Conservation (phyloP, 2,113 vertebrate species). For the Lophius piscatorius region DNA sequence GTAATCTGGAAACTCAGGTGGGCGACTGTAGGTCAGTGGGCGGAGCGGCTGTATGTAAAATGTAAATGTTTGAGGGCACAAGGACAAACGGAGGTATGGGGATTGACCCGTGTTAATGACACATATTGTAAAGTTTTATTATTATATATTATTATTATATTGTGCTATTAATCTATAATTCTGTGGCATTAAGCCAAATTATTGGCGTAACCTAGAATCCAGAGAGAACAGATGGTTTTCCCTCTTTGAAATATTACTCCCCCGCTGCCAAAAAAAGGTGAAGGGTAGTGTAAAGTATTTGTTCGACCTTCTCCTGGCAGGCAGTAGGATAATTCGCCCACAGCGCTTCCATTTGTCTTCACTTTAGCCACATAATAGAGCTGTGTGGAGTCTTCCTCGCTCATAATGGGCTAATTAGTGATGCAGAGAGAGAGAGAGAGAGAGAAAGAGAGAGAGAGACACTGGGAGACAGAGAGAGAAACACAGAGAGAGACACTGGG, state of each 20-base stretch:
- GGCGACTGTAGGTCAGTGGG: too few relatives aligned
- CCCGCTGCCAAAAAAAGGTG: conserved; percentile 40
- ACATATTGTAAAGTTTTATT: too few relatives aligned
- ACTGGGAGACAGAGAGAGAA: too few relatives aligned
- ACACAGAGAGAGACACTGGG: background rate
- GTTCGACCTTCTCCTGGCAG: conserved; percentile 31
- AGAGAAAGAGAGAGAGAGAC: background rate
- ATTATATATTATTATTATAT: too few relatives aligned
- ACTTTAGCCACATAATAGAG: conserved; percentile 31
- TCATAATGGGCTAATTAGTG: conserved; percentile 64
- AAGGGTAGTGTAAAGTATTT: conserved; percentile 43
- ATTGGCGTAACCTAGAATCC: background rate
- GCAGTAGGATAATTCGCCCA: conserved; percentile 38
- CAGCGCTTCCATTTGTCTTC: conserved; percentile 51
- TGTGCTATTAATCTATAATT: conserved; percentile 6
- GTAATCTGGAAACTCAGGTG: too few relatives aligned
- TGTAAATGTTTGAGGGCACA: background rate
- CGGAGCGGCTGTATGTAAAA: background rate
- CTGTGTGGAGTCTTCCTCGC: conserved; percentile 30
- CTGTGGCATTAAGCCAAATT: conserved; percentile 31
- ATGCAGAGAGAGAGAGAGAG: conserved; percentile 19
- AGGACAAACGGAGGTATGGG: conserved; percentile 6
- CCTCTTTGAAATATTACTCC: conserved; percentile 19
- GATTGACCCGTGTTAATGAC: conserved; percentile 1
- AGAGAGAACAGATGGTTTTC: conserved; percentile 6